phyloP scores from a whole-genome alignment of 2,888 invertebrate genomes.

The Phytoseiulus persimilis region DNA sequence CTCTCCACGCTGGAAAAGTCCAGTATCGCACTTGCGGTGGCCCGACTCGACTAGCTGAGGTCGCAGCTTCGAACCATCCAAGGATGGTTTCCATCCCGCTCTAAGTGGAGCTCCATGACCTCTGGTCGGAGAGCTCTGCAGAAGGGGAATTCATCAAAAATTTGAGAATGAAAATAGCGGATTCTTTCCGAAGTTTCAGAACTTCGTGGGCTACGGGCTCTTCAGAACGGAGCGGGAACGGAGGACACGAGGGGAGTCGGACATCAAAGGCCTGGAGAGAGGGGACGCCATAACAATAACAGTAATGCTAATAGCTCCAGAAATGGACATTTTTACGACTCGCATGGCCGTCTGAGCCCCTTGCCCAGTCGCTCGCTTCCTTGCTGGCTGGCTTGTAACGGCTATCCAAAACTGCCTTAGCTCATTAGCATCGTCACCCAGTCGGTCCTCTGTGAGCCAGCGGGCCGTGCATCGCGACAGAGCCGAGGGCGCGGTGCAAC shows the following conservation, averaged over 20 bases:
- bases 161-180: too few species aligned
- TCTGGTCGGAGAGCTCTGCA: too few species aligned
- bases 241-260: neutral
- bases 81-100: too few species aligned
- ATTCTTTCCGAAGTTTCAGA: neutral
- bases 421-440: neutral
- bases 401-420: neutral
- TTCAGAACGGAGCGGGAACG: neutral
- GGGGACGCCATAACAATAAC: constrained; percentile 36
- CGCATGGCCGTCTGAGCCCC: constrained; percentile 18
- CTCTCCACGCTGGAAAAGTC: too few species aligned
- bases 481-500: neutral
- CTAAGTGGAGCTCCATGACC: too few species aligned
- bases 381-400: neutral
- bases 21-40: too few species aligned
- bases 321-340: constrained; percentile 39
- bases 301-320: constrained; percentile 38
- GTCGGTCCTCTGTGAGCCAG: neutral
- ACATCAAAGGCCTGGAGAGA: neutral
- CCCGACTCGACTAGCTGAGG: too few species aligned
- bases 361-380: neutral
- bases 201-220: neutral
- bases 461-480: too few species aligned
- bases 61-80: too few species aligned
- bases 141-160: too few species aligned